Base-by-base conservation (phyloP, 2,888 invertebrate species). In the Atethmia centrago region DNA sequence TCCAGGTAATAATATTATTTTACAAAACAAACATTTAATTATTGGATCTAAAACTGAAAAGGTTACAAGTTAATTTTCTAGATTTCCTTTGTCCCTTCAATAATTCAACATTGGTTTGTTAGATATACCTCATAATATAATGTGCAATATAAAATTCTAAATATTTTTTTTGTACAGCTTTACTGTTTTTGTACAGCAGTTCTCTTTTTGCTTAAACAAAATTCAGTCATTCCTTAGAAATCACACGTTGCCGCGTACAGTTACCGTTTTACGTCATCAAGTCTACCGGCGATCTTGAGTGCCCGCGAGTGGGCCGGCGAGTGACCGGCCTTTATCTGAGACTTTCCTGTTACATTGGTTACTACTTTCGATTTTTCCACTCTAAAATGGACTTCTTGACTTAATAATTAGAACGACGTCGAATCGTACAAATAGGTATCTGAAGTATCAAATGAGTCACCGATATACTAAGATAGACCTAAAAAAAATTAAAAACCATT, bases 211-310 rank as follows among this genome's bases (percentile, higher is more conserved):
- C 10, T 25, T 58, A 63, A 63, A 66, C n/a, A 49, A 9, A n/a
- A 49, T 71, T 49, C 25, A 67, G 12, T 51, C 4, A 51, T 67
- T 67, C 25, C 25, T 55, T 53, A 40, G 10, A 64, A 64, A 25
- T 56, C 28, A 45, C 56, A 64, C 10, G n/a, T 59, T 59, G 14
- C 31, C 40, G 31, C 47, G 51, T 47, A 31, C 25, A 71, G 42
- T 79, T 47, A 61, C 64, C 21, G 67, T 36, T 74, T 59, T 79
- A 79, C 69, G 69, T 72, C 66, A 69, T 80, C 53, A 31, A 61
- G 61, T 68, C 36, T 28, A 56, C 55, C 16, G 42, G n/a, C 36
- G 69, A 66, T 74, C 72, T 77, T 69, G 56, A 10, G 47, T 42
- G 45, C 53, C 14, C 53, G 63, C 55, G 28, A 40, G 36, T 75